phyloP scores from a whole-genome alignment of 23 tunicate genomes.

The Aplidium turbinatum region DNA sequence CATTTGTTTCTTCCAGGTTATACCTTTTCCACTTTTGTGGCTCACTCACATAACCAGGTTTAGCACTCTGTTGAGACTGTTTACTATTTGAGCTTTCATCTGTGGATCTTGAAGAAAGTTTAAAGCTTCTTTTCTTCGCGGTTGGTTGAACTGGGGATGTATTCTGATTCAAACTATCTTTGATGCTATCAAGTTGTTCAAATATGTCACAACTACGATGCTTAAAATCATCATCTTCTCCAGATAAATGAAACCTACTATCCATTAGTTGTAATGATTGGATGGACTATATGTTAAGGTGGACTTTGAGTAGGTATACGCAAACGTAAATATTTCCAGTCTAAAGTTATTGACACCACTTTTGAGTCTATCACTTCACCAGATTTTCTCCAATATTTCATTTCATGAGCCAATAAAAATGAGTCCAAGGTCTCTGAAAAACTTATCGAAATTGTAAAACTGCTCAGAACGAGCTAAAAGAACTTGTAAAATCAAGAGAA shows the following conservation, averaged over 20 bases:
- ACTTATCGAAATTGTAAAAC: too few species aligned
- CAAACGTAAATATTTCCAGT: too few species aligned
- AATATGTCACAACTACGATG: conserved; percentile 25
- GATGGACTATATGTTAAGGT: too few species aligned
- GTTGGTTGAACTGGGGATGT: not conserved
- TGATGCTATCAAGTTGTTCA: conserved; percentile 20
- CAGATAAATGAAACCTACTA: conserved; percentile 24
- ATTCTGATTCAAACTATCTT: not conserved
- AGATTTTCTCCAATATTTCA: too few species aligned
- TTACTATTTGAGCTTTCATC: not conserved
- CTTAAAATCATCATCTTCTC: conserved; percentile 30
- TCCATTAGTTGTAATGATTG: too few species aligned
- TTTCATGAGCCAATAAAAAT: too few species aligned
- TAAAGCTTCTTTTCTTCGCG: not conserved
- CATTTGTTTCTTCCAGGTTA: conserved; percentile 23
- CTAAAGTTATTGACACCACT: too few species aligned
- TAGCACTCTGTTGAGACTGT: not conserved
- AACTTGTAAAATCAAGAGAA: too few species aligned
- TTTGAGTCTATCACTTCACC: too few species aligned
- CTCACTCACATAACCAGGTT: conserved; percentile 42
- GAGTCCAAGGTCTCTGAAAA: too few species aligned
- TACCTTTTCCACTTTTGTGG: conserved; percentile 53
- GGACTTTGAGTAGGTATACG: too few species aligned
- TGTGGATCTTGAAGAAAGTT: not conserved
- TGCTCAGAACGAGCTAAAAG: too few species aligned